These are phyloP conservation scores for Zoanthus sociatus DNA, from an alignment of 92 coral and sea anemone genomes.

Conservation along the genomic window DNA sequence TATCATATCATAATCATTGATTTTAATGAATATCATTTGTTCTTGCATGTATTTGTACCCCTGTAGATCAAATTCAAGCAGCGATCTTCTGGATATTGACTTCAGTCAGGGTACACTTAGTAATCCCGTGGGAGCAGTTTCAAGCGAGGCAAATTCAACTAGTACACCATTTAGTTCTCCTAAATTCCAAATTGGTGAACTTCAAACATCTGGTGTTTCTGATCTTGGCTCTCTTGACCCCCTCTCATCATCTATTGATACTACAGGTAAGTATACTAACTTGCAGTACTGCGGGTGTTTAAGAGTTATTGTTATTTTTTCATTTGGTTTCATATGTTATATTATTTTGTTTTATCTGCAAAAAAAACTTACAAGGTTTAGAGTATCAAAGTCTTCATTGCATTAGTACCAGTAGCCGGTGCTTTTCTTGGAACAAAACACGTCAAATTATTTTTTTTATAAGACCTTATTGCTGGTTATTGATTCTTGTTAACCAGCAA, in stretches of 20 bases:
- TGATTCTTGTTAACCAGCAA: too few species aligned
- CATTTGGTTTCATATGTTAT: too few species aligned
- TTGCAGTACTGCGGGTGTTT: not conserved
- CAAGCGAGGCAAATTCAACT: conserved; percentile 24
- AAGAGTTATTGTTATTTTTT: not conserved
- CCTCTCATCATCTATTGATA: conserved; percentile 14
- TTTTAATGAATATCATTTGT: not conserved
- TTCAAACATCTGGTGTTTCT: not conserved
- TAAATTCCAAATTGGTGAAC: conserved; percentile 37
- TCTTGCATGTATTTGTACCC: not conserved
- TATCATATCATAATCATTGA: not conserved
- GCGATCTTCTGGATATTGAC: conserved; percentile 44
- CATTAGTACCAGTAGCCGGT: too few species aligned
- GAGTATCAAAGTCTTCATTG: too few species aligned
- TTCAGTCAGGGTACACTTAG: conserved; percentile 35
- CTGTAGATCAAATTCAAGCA: conserved; percentile 30
- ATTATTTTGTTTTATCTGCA: too few species aligned
- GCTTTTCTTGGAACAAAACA: too few species aligned
- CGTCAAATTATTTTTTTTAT: too few species aligned
- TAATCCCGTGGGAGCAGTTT: not conserved
- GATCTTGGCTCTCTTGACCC: conserved; percentile 42
- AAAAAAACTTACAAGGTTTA: too few species aligned
- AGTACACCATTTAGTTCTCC: conserved; percentile 37
- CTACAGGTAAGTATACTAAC: conserved; percentile 13
- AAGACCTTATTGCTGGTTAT: too few species aligned